These are phyloP conservation scores for Harpagoxenus sublaevis DNA, from an alignment of 2,888 invertebrate species.

Conservation along the genomic window DNA sequence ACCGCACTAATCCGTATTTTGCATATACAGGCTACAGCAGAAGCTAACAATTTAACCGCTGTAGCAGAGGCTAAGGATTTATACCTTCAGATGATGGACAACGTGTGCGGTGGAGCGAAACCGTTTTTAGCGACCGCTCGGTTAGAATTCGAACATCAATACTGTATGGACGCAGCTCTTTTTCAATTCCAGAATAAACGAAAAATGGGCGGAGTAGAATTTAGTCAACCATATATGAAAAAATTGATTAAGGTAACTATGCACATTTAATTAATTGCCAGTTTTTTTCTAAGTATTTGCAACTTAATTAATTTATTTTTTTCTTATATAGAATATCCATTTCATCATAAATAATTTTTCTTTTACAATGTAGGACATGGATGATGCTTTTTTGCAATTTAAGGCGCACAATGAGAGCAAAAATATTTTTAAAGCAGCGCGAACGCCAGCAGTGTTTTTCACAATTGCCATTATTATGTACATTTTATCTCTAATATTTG, in stretches of 20 bases:
- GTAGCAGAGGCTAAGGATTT: conserved; percentile 97
- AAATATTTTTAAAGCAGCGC: conserved; percentile 99
- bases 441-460: conserved; percentile 98
- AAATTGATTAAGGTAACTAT: conserved; percentile 90
- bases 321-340: not conserved
- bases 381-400: conserved; percentile 94
- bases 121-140: conserved; percentile 96
- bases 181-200: conserved; percentile 82
- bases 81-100: conserved; percentile 97
- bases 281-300: conserved; percentile 5
- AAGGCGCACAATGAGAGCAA: conserved; percentile 98
- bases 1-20: conserved; percentile 17
- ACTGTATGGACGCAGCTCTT: conserved; percentile 92
- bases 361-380: conserved; percentile 90
- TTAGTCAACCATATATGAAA: conserved; percentile 95
- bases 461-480: conserved; percentile 95
- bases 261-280: conserved; percentile 7
- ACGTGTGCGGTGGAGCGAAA: conserved; percentile 97
- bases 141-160: conserved; percentile 94
- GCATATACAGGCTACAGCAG: conserved; percentile 95
- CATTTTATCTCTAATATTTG: conserved; percentile 94
- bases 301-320: not conserved
- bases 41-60: conserved; percentile 99
- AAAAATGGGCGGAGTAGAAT: conserved; percentile 99
- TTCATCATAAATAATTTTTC: conserved; percentile 27